Percentiles rank a stretch among this genome's conserved stretches.
phyloP scores from a whole-genome alignment of 2,888 invertebrate species.

The Protodeltote pygarga region DNA sequence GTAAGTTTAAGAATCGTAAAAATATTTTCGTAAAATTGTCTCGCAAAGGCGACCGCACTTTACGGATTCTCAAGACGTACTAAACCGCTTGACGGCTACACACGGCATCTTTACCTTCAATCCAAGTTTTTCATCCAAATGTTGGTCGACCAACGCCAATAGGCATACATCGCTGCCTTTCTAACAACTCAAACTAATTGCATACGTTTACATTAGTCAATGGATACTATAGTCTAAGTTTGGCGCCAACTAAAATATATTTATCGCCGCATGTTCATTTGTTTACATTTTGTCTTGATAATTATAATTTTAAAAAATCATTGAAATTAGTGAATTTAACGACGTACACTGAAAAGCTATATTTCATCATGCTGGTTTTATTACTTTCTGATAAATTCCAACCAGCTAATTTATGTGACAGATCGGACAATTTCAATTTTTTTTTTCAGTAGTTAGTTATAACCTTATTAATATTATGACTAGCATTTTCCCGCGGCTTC shows the following conservation, averaged over 20 bases:
- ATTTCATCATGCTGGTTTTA: no score
- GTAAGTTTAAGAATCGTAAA: slow-evolving; percentile 24
- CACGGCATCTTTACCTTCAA: slow-evolving; percentile 14
- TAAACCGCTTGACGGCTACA: slow-evolving; percentile 1
- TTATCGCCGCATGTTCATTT: neutral
- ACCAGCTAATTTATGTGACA: no score
- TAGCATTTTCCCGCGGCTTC: no score
- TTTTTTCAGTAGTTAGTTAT: no score
- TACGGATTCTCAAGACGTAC: slow-evolving; percentile 6
- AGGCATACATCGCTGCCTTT: neutral
- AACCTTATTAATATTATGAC: no score
- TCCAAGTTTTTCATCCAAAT: slow-evolving; percentile 1
- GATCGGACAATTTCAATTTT: no score
- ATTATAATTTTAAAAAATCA: no score
- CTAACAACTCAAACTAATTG: neutral
- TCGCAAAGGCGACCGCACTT: slow-evolving; percentile 14
- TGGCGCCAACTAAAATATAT: neutral
- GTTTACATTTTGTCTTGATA: no score
- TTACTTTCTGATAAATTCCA: no score
- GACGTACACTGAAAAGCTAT: no score
- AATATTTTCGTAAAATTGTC: neutral
- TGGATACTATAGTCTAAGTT: neutral
- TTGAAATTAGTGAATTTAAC: no score
- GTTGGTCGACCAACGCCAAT: slow-evolving; percentile 12
- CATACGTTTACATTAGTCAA: neutral